Evolutionary conservation across 2,888 invertebrate species (phyloP).

Genomic region (Iselma pallidipennis): DNA sequence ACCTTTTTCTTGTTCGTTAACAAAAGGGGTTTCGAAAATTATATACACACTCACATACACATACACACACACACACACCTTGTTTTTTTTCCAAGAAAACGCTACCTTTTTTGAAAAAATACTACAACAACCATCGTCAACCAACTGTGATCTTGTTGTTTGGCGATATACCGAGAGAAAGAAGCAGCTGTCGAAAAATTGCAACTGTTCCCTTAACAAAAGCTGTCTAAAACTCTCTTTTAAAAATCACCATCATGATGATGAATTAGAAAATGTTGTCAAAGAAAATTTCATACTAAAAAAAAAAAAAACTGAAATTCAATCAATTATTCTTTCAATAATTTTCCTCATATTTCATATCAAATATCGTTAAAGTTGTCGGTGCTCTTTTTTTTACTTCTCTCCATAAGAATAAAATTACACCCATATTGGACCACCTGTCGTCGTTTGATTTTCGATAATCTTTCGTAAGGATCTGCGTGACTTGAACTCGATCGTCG

Average conservation of each 20-base stretch:
- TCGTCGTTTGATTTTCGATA: not conserved
- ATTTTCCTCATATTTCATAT: not conserved
- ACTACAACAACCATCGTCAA: slow-evolving; percentile 17
- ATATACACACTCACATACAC: slow-evolving; percentile 18
- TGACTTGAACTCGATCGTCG: not conserved
- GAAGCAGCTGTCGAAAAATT: not conserved
- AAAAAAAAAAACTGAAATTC: too few species aligned
- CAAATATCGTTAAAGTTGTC: not conserved
- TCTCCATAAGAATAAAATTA: too few species aligned
- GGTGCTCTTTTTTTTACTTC: too few species aligned
- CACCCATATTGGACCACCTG: too few species aligned
- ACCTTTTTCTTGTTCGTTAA: slow-evolving; percentile 19
- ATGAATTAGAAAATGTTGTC: too few species aligned
- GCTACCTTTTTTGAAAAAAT: slow-evolving; percentile 25
- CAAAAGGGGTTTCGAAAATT: slow-evolving; percentile 30
- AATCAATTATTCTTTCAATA: not conserved
- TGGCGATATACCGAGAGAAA: not conserved
- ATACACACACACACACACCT: too few species aligned
- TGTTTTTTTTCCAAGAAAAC: not conserved
- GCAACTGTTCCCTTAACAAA: not conserved
- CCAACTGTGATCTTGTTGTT: slow-evolving; percentile 16
- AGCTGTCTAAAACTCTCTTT: not conserved
- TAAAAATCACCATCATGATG: not conserved
- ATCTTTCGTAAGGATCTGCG: not conserved
- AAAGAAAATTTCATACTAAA: too few species aligned